Evolutionary conservation across 2,888 invertebrate genomes (phyloP), one percentile per base, ranked within the genome.

Genomic region (Platypus cylindrus): DNA sequence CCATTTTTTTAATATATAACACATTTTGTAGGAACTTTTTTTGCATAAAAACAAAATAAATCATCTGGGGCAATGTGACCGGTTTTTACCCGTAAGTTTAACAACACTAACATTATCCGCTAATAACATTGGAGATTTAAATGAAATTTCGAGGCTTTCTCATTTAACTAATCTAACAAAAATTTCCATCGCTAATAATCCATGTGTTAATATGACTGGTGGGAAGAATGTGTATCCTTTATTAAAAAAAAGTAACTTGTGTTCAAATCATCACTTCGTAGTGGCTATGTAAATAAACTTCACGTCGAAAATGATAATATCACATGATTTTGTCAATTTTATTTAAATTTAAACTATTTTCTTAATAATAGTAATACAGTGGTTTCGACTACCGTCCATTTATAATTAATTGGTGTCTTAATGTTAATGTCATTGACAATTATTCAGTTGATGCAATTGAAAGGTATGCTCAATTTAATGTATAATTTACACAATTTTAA

Each of bases 371-470:
- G 34, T 20, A 16, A 16, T 28, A 15, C 41, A 87, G 86, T 60
- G 85, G 83, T 23, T 90, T 85, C 61, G 86, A 89, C 62, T 87
- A 90, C 64, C 77, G 93, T 37, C 90, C 93, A 22, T 93, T 86
- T 65, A 75, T 91, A 41, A 72, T 91, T 39, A 93, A 91, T 63
- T 93, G 93, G 91, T 86, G 89, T 59, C 75, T 86, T 71, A 80
- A 75, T 53, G 73, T 91, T 17, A 82, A 83, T 58, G 72, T 81
- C 12, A 80, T 93, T 33, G 93, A 93, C 60, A 90, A 90, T 9
- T 85, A 79, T 58, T 75, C 80, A 30, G 85, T 91, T 45, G 83
- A 84, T 59, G 85, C 90, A 37, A 82, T 89, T 49, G 93, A 93
- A 69, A 85, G 83, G 87, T 85, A 48, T 43, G n/a, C 20, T 17